These are phyloP conservation scores for Cranoglanis bouderius DNA, from an alignment of 2,113 vertebrate genomes.

Conservation along the genomic window DNA sequence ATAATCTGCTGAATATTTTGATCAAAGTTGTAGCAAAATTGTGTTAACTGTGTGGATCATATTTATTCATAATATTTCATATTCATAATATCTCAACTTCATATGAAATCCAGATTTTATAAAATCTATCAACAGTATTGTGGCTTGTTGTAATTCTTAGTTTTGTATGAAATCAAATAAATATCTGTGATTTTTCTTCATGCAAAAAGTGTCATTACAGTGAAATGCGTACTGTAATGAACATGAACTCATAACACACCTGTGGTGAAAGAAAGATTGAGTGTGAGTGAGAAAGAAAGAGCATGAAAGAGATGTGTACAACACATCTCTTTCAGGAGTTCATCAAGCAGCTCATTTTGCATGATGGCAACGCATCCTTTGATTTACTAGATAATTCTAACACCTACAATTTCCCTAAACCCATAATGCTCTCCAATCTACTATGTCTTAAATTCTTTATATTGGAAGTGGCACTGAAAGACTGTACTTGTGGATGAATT, in stretches of 20 bases:
- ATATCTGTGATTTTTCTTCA: not conserved
- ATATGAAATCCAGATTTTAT: too few relatives aligned
- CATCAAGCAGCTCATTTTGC: conserved; percentile 32
- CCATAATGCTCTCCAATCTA: not conserved
- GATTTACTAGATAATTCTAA: conserved; percentile 18
- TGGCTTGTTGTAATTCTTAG: not conserved
- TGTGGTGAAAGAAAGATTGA: not conserved
- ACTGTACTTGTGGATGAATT: not conserved
- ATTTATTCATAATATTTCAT: not conserved
- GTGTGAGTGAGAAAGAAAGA: not conserved
- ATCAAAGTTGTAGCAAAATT: not conserved
- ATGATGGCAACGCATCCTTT: conserved; percentile 14
- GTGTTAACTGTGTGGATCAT: not conserved
- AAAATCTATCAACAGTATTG: not conserved
- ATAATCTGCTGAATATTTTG: not conserved
- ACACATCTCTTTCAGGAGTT: conserved; percentile 18
- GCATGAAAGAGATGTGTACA: conserved; percentile 18
- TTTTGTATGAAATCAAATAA: not conserved
- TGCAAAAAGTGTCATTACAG: not conserved
- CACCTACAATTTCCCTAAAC: conserved; percentile 16
- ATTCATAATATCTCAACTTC: not conserved
- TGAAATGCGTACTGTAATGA: not conserved
- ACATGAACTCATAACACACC: not conserved
- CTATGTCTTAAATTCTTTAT: not conserved
- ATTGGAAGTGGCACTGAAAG: not conserved